Evolutionary conservation across 1,140 invertebrate genomes (phyloP).

Genomic region (Cryptotermes secundus): DNA sequence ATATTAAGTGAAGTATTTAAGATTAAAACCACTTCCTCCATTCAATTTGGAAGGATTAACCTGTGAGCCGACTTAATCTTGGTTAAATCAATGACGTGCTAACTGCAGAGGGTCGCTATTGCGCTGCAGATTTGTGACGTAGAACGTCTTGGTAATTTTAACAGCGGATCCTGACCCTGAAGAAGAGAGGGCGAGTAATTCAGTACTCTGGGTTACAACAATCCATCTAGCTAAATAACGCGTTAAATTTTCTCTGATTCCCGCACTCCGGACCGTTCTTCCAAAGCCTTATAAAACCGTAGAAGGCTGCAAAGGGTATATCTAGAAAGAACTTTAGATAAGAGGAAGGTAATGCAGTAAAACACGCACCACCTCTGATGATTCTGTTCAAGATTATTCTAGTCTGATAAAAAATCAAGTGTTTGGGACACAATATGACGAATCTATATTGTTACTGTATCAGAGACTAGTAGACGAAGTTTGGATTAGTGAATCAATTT

Average conservation of each 20-base stretch:
- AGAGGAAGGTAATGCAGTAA: too few species aligned
- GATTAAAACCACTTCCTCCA: background rate
- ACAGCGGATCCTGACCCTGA: background rate
- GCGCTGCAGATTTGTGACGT: background rate
- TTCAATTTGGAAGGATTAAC: background rate
- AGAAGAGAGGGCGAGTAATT: background rate
- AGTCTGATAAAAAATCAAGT: too few species aligned
- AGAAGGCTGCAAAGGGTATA: background rate
- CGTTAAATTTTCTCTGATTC: background rate
- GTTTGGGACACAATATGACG: too few species aligned
- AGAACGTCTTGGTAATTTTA: slow-evolving; percentile 1
- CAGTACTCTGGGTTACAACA: background rate
- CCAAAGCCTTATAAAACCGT: background rate
- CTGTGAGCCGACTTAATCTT: background rate
- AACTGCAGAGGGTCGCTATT: background rate
- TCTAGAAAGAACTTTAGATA: background rate
- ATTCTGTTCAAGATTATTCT: too few species aligned
- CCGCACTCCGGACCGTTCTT: background rate
- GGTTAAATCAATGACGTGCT: background rate
- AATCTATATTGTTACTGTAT: too few species aligned
- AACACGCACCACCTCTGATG: too few species aligned
- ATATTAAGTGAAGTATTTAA: too few species aligned
- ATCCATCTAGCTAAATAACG: background rate
- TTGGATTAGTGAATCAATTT: too few species aligned
- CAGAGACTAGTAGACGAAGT: too few species aligned